phyloP scores from a whole-genome alignment of 2,888 invertebrate species.

The Gari tellinella region DNA sequence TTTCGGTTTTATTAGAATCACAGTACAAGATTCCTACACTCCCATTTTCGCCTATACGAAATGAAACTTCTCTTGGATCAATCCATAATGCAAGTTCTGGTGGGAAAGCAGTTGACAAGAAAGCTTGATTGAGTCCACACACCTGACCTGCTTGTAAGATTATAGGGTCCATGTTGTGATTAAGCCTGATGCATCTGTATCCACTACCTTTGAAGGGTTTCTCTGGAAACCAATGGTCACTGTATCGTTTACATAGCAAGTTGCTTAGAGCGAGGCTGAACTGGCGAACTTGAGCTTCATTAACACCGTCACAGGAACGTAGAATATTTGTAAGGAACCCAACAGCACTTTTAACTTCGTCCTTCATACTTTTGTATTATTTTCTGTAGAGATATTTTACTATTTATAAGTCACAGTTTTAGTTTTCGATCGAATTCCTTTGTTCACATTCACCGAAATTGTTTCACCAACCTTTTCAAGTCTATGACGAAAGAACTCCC shows the following conservation, averaged over 20 bases:
- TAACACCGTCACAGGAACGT: conserved; percentile 59
- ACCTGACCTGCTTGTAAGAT: conserved; percentile 88
- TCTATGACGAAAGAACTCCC: no score
- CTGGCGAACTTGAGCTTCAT: conserved; percentile 57
- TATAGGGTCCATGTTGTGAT: conserved; percentile 89
- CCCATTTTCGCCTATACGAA: conserved; percentile 88
- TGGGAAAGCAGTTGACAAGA: conserved; percentile 86
- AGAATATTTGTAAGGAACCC: conserved; percentile 75
- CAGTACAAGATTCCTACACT: conserved; percentile 87
- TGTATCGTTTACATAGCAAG: conserved; percentile 84
- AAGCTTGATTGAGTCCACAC: conserved; percentile 87
- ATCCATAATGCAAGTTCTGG: conserved; percentile 91
- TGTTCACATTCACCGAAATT: not conserved
- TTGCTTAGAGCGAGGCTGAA: conserved; percentile 69
- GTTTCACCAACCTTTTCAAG: no score
- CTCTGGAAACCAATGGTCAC: conserved; percentile 91
- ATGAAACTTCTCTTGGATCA: conserved; percentile 90
- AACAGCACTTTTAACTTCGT: conserved; percentile 80
- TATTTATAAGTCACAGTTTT: not conserved
- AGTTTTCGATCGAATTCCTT: not conserved
- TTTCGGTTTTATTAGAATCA: no score
- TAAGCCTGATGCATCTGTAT: conserved; percentile 90
- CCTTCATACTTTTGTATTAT: conserved; percentile 70
- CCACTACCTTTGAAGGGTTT: conserved; percentile 90
- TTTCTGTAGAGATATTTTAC: no score